phyloP scores from a whole-genome alignment of 2,888 invertebrate species.

The Agriopis leucophaearia region DNA sequence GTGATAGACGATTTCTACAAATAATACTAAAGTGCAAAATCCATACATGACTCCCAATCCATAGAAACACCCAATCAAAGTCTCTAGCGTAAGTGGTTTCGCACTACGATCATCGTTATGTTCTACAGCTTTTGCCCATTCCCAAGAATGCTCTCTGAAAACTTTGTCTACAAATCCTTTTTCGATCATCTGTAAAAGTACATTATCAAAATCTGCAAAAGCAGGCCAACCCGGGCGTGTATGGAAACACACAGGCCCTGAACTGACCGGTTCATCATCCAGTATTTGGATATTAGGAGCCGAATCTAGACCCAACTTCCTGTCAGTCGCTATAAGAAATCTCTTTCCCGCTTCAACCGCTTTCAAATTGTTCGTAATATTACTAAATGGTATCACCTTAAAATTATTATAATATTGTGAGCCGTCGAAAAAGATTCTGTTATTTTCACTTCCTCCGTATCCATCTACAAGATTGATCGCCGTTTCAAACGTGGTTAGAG shows the following conservation, averaged over 20 bases:
- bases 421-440: constrained; percentile 53
- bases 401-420: constrained; percentile 52
- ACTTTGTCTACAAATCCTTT: constrained; percentile 55
- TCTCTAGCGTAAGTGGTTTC: constrained; percentile 52
- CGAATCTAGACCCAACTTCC: constrained; percentile 41
- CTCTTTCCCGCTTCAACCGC: constrained; percentile 58
- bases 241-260: constrained; percentile 52
- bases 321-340: constrained; percentile 57
- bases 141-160: constrained; percentile 33
- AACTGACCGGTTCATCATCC: constrained; percentile 48
- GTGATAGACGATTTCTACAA: constrained; percentile 54
- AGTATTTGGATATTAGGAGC: constrained; percentile 56
- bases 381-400: constrained; percentile 42
- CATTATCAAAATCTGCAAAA: constrained; percentile 48
- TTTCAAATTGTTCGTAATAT: constrained; percentile 48
- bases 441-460: constrained; percentile 56
- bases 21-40: constrained; percentile 54
- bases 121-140: constrained; percentile 28
- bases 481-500: constrained; percentile 54
- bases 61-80: constrained; percentile 61
- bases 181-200: constrained; percentile 55
- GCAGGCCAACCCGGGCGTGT: constrained; percentile 70
- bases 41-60: constrained; percentile 54
- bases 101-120: constrained; percentile 21
- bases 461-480: constrained; percentile 57